These are phyloP conservation scores for Trichacis sp. DNA, from an alignment of 2,888 invertebrate species.

Conservation along the genomic window DNA sequence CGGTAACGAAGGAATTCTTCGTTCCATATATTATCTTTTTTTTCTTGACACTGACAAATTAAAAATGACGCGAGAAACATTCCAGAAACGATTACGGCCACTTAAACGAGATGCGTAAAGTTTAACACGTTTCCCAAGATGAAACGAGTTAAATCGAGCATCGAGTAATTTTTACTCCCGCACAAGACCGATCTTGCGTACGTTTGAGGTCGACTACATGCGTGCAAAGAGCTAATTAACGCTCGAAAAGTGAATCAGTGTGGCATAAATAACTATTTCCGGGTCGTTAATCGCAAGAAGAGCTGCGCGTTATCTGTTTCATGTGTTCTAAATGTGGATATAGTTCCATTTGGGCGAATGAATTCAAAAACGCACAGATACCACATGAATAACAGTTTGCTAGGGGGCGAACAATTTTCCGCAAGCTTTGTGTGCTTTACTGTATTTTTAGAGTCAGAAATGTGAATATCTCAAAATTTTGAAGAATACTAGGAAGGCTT, in stretches of 20 bases:
- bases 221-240: slow-evolving; percentile 45
- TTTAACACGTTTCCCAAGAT: slow-evolving; percentile 12
- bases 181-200: slow-evolving; percentile 34
- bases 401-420: not conserved
- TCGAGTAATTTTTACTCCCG: slow-evolving; percentile 27
- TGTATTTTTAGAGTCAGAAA: not conserved
- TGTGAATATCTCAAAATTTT: not conserved
- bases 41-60: not conserved
- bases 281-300: slow-evolving; percentile 45
- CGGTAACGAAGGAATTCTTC: not conserved
- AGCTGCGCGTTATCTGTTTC: slow-evolving; percentile 38
- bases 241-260: slow-evolving; percentile 45
- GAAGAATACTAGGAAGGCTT: no score
- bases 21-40: not conserved
- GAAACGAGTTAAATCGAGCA: slow-evolving; percentile 20
- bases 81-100: not conserved
- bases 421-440: not conserved
- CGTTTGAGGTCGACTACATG: slow-evolving; percentile 27
- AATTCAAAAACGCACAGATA: slow-evolving; percentile 25
- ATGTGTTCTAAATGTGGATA: slow-evolving; percentile 33
- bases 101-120: not conserved
- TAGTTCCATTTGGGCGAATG: slow-evolving; percentile 22
- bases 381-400: not conserved
- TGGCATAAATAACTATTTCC: slow-evolving; percentile 46
- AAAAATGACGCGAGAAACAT: not conserved